A percentile compares a stretch with the other conserved stretches of the same genome.
phyloP scores from a whole-genome alignment of 2,888 invertebrate species.

The Eilema sororculum region DNA sequence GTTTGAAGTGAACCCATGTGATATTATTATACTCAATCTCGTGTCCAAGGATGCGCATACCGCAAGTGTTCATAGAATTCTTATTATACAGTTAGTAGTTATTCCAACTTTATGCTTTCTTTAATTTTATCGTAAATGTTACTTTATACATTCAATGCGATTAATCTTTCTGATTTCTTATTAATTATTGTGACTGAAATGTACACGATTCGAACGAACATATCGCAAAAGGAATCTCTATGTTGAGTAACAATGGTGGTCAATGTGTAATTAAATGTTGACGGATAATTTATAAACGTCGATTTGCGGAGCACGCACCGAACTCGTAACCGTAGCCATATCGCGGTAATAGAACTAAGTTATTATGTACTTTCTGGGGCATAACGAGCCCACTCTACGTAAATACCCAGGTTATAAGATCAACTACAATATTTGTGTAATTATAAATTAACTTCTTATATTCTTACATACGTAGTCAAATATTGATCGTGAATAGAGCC shows the following conservation, averaged over 20 bases:
- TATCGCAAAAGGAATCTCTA: slow-evolving; percentile 59
- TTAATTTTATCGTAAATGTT: background rate
- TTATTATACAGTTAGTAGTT: slow-evolving; percentile 11
- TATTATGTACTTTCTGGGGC: slow-evolving; percentile 55
- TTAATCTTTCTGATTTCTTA: slow-evolving; percentile 46
- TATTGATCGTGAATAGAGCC: slow-evolving; percentile 41
- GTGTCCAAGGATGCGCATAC: slow-evolving; percentile 55
- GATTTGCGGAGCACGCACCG: slow-evolving; percentile 55
- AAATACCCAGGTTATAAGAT: slow-evolving; percentile 34
- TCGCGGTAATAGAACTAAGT: slow-evolving; percentile 30
- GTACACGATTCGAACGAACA: slow-evolving; percentile 39
- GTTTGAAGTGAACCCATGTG: slow-evolving; percentile 63
- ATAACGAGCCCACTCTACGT: slow-evolving; percentile 47
- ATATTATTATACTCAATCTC: slow-evolving; percentile 42
- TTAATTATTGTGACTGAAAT: slow-evolving; percentile 48
- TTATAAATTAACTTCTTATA: slow-evolving; percentile 26
- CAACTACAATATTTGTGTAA: slow-evolving; percentile 39
- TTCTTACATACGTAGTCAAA: slow-evolving; percentile 36
- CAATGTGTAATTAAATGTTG: slow-evolving; percentile 66
- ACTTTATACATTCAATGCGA: slow-evolving; percentile 24
- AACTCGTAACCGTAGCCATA: slow-evolving; percentile 29
- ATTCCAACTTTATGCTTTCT: background rate
- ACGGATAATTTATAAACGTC: slow-evolving; percentile 67
- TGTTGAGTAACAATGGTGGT: slow-evolving; percentile 56
- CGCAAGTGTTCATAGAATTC: slow-evolving; percentile 31